Percentiles rank a stretch among this genome's conserved stretches.
Conservation (phyloP, 2,113 vertebrate genomes). For the Cavia aperea region DNA sequence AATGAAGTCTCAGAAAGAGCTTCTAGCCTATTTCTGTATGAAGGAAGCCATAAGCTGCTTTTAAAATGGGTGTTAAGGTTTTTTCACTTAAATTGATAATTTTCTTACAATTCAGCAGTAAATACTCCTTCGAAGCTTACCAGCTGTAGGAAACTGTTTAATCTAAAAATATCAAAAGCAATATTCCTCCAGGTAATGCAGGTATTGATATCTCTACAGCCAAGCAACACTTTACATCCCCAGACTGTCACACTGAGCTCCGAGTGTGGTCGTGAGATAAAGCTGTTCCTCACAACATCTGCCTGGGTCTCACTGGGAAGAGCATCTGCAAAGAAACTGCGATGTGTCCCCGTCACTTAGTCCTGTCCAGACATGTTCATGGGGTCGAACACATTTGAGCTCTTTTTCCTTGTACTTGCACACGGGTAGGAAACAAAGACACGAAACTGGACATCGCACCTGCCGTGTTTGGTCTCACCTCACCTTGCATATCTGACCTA, state of each 20-base stretch:
- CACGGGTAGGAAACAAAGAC: not conserved
- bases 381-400: not conserved
- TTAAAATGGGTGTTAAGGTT: not conserved
- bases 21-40: not conserved
- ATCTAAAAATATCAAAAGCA: not conserved
- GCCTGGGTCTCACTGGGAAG: not conserved
- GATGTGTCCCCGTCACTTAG: not conserved
- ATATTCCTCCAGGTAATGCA: not conserved
- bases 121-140: not conserved
- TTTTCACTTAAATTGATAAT: not conserved
- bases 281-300: not conserved
- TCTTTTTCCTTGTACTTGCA: not conserved
- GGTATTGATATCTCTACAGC: not conserved
- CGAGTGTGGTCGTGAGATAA: not conserved
- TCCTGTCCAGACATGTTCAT: not conserved
- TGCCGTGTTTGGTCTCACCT: slow-evolving; percentile 47
- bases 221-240: not conserved
- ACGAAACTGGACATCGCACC: not conserved
- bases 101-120: not conserved
- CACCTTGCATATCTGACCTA: slow-evolving; percentile 98
- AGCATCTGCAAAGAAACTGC: not conserved
- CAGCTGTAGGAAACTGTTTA: not conserved
- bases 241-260: not conserved
- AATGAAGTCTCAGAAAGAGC: not conserved
- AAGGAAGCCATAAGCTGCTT: not conserved